Percentiles rank a stretch among this genome's conserved stretches.
Conservation (phyloP, 1,140 invertebrate species). For the Drosophila sulfurigaster region DNA sequence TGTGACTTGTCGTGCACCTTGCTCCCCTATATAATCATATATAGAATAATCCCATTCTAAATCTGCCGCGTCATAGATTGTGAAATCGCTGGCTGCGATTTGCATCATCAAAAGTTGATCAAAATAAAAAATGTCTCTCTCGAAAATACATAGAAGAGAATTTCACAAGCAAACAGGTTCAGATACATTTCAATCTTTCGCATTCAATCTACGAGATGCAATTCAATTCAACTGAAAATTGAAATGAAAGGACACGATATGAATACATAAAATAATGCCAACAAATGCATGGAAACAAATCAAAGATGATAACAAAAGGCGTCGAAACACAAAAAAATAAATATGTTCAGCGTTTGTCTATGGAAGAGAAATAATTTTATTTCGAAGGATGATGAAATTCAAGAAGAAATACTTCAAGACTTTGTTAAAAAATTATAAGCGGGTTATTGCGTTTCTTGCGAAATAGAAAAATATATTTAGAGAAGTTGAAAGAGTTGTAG, state of each 20-base stretch:
- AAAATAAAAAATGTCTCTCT: background rate
- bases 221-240: conserved; percentile 78
- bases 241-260: conserved; percentile 80
- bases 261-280: conserved; percentile 70
- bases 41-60: conserved; percentile 15
- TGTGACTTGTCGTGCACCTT: background rate
- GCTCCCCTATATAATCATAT: conserved; percentile 1
- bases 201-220: conserved; percentile 72
- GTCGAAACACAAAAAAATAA: conserved; percentile 11
- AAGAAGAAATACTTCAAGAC: background rate
- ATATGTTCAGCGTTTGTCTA: background rate
- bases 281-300: conserved; percentile 4
- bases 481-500: too few relatives aligned
- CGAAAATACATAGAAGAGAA: background rate
- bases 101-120: conserved; percentile 1
- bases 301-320: background rate
- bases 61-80: conserved; percentile 54
- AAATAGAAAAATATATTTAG: too few relatives aligned
- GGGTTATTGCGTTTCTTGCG: too few relatives aligned
- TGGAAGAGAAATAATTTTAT: background rate
- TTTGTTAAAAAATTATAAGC: background rate
- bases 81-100: conserved; percentile 45
- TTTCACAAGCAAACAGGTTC: conserved; percentile 34
- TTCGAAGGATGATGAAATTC: conserved; percentile 6
- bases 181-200: conserved; percentile 81